These are phyloP conservation scores for Orthosia cruda DNA, from an alignment of 2,888 invertebrate species.

Conservation along the genomic window DNA sequence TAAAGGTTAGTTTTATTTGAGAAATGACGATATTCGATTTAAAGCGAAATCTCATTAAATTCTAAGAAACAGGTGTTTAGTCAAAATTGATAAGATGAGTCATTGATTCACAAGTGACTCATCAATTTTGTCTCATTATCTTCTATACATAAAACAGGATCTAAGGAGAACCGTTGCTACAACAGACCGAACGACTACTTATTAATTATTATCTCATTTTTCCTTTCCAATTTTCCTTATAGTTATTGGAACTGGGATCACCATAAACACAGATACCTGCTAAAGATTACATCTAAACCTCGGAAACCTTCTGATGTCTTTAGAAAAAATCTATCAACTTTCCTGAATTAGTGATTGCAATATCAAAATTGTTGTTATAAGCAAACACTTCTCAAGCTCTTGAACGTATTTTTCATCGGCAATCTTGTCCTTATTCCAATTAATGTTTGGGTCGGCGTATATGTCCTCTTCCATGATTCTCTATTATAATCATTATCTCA, in stretches of 20 bases:
- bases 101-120: slow-evolving; percentile 10
- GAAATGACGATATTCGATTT: not conserved
- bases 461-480: no score
- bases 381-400: not conserved
- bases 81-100: not conserved
- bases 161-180: not conserved
- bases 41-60: slow-evolving; percentile 6
- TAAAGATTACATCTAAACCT: not conserved
- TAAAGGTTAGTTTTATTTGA: not conserved
- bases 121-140: not conserved
- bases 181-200: not conserved
- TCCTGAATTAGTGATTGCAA: not conserved
- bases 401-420: not conserved
- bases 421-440: no score
- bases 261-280: not conserved
- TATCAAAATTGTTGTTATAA: no score
- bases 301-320: not conserved
- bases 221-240: not conserved
- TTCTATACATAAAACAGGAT: slow-evolving; percentile 6
- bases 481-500: no score
- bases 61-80: slow-evolving; percentile 5
- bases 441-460: no score
- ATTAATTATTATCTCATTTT: slow-evolving; percentile 14
- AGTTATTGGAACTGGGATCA: not conserved
- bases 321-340: not conserved